phyloP scores from a whole-genome alignment of 2,888 invertebrate genomes.

The Drosophila helvetica region DNA sequence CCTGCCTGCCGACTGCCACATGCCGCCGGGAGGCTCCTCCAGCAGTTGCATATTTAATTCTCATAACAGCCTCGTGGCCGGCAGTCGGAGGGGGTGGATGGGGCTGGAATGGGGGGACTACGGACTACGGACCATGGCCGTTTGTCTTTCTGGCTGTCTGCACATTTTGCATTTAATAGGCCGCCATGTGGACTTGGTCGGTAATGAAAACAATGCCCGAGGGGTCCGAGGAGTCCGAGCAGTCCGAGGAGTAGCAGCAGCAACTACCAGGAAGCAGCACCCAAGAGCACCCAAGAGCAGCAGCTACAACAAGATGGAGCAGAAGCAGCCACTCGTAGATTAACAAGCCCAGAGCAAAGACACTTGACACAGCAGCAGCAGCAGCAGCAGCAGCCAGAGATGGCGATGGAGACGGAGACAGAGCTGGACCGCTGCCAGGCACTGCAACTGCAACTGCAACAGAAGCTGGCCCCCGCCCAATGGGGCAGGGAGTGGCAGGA shows the following conservation, averaged over 20 bases:
- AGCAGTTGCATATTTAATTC: slow-evolving; percentile 76
- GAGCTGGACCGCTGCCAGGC: slow-evolving; percentile 71
- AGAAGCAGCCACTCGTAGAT: slow-evolving; percentile 64
- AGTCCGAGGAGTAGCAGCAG: slow-evolving; percentile 18
- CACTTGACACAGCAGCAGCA: slow-evolving; percentile 48
- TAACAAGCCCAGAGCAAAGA: slow-evolving; percentile 75
- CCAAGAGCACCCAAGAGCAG: not conserved
- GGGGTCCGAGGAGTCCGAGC: slow-evolving; percentile 55
- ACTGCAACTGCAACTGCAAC: slow-evolving; percentile 44
- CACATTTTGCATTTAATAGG: slow-evolving; percentile 77
- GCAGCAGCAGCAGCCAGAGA: not conserved
- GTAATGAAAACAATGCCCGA: slow-evolving; percentile 75
- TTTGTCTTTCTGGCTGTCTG: slow-evolving; percentile 76
- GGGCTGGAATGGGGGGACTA: not conserved
- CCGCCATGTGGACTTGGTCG: slow-evolving; percentile 71
- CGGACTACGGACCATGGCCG: slow-evolving; percentile 26
- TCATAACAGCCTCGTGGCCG: slow-evolving; percentile 53
- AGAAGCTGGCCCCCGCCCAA: slow-evolving; percentile 12
- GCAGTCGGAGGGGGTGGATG: slow-evolving; percentile 5
- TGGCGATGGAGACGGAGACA: slow-evolving; percentile 18
- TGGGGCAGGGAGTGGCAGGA: slow-evolving; percentile 25
- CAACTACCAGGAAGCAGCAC: slow-evolving; percentile 48
- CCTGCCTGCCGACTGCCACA: slow-evolving; percentile 45
- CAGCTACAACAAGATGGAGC: slow-evolving; percentile 34
- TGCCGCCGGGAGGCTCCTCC: slow-evolving; percentile 25